Conservation (phyloP, 2,888 invertebrate genomes). For the Melanotus villosus region DNA sequence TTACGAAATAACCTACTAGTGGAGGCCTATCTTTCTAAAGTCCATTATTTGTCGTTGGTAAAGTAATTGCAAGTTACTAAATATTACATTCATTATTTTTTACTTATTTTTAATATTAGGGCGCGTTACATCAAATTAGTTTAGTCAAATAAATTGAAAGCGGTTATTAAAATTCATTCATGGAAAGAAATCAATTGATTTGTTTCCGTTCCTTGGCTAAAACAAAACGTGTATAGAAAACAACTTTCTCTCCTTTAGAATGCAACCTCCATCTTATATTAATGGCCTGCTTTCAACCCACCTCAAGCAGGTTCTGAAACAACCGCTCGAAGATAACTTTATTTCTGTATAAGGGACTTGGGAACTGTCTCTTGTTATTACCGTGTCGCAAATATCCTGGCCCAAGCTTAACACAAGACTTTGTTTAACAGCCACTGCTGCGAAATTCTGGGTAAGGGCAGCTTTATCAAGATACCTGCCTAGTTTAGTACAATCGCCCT, state of each 20-base stretch:
- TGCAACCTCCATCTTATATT: constrained; percentile 13
- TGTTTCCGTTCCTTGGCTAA: too few relatives aligned
- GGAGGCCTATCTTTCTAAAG: too few relatives aligned
- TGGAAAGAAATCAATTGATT: too few relatives aligned
- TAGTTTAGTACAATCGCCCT: constrained; percentile 8
- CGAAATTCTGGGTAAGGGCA: background rate
- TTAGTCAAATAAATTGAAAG: too few relatives aligned
- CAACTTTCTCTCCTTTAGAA: background rate
- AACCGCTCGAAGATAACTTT: constrained; percentile 19
- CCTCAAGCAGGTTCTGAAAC: constrained; percentile 8
- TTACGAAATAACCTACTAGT: too few relatives aligned
- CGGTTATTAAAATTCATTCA: too few relatives aligned
- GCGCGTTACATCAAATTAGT: too few relatives aligned
- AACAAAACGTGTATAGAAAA: too few relatives aligned
- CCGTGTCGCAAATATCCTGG: background rate
- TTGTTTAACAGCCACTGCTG: background rate
- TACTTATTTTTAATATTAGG: too few relatives aligned
- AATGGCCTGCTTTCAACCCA: constrained; percentile 16
- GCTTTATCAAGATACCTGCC: constrained; percentile 4
- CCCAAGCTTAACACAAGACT: background rate
- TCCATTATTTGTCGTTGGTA: too few relatives aligned
- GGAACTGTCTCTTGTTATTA: constrained; percentile 5
- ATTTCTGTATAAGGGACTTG: constrained; percentile 1
- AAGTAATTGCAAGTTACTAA: too few relatives aligned
- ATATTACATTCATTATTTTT: too few relatives aligned